These are phyloP conservation scores for Diabrotica balteata DNA, from an alignment of 2,888 invertebrate species.

Conservation along the genomic window DNA sequence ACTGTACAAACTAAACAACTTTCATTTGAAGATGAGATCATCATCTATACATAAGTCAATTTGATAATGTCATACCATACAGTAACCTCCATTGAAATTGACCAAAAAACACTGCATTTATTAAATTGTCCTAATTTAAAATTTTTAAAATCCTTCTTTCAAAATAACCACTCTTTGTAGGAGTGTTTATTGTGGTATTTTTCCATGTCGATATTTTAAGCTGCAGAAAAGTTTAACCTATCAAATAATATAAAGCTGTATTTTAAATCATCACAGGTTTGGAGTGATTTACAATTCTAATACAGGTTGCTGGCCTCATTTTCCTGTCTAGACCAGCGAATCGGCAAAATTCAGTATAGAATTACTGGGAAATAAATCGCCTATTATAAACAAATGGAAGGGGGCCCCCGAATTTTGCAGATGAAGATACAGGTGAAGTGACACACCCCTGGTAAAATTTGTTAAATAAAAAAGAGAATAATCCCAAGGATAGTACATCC, in stretches of 20 bases:
- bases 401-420: conserved; percentile 5
- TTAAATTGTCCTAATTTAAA: too few species aligned
- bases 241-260: not conserved
- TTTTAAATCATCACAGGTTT: not conserved
- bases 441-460: conserved; percentile 38
- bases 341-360: conserved; percentile 6
- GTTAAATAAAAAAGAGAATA: conserved; percentile 8
- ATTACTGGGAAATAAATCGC: not conserved
- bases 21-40: conserved; percentile 54
- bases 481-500: not conserved
- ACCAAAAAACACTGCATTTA: not conserved
- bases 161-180: too few species aligned
- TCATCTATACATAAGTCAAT: conserved; percentile 49
- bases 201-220: too few species aligned
- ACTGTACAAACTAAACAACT: conserved; percentile 50
- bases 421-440: conserved; percentile 28
- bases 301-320: conserved; percentile 20
- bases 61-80: conserved; percentile 6
- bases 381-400: conserved; percentile 4
- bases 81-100: conserved; percentile 7
- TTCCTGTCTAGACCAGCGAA: conserved; percentile 16
- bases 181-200: too few species aligned
- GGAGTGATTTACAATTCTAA: conserved; percentile 6
- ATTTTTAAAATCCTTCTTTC: too few species aligned
- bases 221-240: too few species aligned